Evolutionary conservation across 2,113 vertebrate genomes (phyloP).

Genomic region (Phalacrocorax aristotelis): DNA sequence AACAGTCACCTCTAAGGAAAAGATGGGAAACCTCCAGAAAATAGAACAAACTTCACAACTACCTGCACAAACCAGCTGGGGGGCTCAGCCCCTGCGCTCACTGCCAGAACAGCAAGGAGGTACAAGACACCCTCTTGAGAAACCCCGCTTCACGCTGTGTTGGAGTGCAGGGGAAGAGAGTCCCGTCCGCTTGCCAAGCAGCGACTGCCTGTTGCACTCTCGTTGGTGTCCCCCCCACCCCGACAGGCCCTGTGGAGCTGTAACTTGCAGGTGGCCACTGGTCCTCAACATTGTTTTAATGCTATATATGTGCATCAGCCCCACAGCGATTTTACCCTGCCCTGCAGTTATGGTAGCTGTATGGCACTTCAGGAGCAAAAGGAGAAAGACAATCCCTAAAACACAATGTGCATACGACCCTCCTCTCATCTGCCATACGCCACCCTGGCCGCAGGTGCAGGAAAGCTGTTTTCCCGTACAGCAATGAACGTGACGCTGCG

Average conservation of each 20-base stretch:
- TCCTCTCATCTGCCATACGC: neutral
- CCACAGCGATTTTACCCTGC: neutral
- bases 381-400: neutral
- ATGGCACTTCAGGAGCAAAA: neutral
- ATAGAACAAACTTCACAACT: neutral
- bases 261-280: neutral
- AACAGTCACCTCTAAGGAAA: neutral
- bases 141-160: rapidly evolving
- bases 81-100: rapidly evolving
- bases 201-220: neutral
- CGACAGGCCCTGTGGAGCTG: neutral
- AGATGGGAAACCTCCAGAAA: neutral
- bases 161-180: neutral
- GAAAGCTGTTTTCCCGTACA: neutral
- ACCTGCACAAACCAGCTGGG: neutral
- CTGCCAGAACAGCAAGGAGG: neutral
- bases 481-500: rapidly evolving
- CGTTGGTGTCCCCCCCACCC: neutral
- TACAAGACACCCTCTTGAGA: neutral
- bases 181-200: rapidly evolving
- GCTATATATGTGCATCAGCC: neutral
- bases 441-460: rapidly evolving
- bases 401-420: rapidly evolving
- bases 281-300: rapidly evolving
- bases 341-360: neutral